phyloP scores from a whole-genome alignment of 2,797 vertebrate species.

The Sebastes minor region DNA sequence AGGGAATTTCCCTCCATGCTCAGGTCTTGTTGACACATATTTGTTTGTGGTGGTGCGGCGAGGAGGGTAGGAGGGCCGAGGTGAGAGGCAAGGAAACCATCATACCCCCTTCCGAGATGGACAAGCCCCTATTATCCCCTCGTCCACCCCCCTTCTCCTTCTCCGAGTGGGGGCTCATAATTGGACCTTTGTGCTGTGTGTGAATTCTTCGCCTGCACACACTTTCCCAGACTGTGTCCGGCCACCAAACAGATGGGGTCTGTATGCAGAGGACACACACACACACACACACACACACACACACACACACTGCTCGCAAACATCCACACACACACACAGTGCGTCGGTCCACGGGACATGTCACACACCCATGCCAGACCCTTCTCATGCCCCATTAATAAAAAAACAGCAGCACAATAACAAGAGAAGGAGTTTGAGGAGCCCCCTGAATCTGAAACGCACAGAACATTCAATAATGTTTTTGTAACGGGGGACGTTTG shows the following conservation, averaged over 20 bases:
- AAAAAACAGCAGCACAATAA: slow-evolving; percentile 66
- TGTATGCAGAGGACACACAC: slow-evolving; percentile 84
- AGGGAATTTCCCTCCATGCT: slow-evolving; percentile 49
- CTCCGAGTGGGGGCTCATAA: slow-evolving; percentile 81
- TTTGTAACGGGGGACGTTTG: slow-evolving; percentile 84
- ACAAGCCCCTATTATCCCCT: slow-evolving; percentile 82
- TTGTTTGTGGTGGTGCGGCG: slow-evolving; percentile 67
- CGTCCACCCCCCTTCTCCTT: slow-evolving; percentile 49
- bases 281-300: slow-evolving; percentile 80
- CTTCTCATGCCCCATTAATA: slow-evolving; percentile 85
- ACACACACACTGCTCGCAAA: slow-evolving; percentile 65
- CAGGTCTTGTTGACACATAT: slow-evolving; percentile 62
- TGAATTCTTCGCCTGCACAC: slow-evolving; percentile 80
- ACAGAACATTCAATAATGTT: slow-evolving; percentile 83
- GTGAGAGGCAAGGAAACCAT: slow-evolving; percentile 76
- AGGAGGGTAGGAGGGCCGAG: slow-evolving; percentile 60
- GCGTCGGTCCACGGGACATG: slow-evolving; percentile 70
- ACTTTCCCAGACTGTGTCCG: slow-evolving; percentile 83
- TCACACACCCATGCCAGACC: slow-evolving; percentile 80
- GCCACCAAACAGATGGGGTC: slow-evolving; percentile 84
- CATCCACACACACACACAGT: slow-evolving; percentile 24
- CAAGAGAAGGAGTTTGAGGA: slow-evolving; percentile 46
- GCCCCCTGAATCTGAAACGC: slow-evolving; percentile 59
- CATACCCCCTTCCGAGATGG: slow-evolving; percentile 75
- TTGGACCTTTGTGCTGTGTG: slow-evolving; percentile 85